Evolutionary conservation across 2,888 invertebrate species (phyloP).

Genomic region (Trachelus iudaicus): DNA sequence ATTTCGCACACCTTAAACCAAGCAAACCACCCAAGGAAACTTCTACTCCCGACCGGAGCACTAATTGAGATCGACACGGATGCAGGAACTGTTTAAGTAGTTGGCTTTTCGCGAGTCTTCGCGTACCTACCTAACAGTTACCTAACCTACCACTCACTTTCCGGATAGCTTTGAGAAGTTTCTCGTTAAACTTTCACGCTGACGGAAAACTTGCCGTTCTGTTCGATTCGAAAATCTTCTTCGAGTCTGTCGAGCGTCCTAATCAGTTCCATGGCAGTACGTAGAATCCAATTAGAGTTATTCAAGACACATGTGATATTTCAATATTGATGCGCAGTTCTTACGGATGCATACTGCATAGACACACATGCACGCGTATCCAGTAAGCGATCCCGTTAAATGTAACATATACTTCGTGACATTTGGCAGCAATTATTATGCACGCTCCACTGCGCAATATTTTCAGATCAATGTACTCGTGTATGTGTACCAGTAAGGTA

Average conservation of each 20-base stretch:
- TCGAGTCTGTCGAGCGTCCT: background rate
- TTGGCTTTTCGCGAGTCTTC: background rate
- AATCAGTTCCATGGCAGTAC: background rate
- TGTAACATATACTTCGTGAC: background rate
- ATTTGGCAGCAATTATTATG: background rate
- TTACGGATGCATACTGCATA: too few relatives aligned
- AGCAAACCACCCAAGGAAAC: background rate
- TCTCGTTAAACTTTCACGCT: background rate
- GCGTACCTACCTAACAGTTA: background rate
- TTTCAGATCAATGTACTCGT: background rate
- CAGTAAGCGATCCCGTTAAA: background rate
- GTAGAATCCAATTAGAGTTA: background rate
- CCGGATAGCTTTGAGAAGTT: background rate
- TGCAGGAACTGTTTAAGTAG: background rate
- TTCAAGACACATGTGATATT: background rate
- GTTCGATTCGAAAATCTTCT: background rate
- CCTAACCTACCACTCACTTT: background rate
- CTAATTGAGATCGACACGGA: background rate
- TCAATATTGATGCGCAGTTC: background rate
- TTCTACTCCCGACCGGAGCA: background rate
- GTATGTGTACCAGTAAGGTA: background rate
- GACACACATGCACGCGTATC: background rate
- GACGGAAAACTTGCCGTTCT: background rate
- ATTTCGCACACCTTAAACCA: background rate
- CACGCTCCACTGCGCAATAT: background rate